Percentiles rank a stretch among this genome's conserved stretches.
phyloP scores from a whole-genome alignment of 2,113 vertebrate genomes.

The rabbit (Oryctolagus cuniculus) region mOryCun1.1 NC_091444.1:9790001-9790500 shows the following conservation, averaged over 20 bases:
- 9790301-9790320: neutral
- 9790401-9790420: neutral
- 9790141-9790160: neutral
- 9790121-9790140: neutral
- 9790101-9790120: neutral
- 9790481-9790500: neutral
- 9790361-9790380: neutral
- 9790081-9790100: neutral
- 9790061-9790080: neutral
- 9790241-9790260: neutral
- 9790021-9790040: neutral
- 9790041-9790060: neutral
- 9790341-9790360: neutral
- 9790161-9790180: neutral
- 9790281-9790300: neutral
- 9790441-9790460: neutral
- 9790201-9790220: neutral
- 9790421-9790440: neutral
- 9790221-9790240: neutral
- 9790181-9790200: neutral
- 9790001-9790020: neutral
- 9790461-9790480: neutral
- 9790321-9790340: slow-evolving; percentile 3
- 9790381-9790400: neutral
- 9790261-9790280: neutral